phyloP scores from a whole-genome alignment of 2,113 vertebrate genomes.

The Microtus montanus region DNA sequence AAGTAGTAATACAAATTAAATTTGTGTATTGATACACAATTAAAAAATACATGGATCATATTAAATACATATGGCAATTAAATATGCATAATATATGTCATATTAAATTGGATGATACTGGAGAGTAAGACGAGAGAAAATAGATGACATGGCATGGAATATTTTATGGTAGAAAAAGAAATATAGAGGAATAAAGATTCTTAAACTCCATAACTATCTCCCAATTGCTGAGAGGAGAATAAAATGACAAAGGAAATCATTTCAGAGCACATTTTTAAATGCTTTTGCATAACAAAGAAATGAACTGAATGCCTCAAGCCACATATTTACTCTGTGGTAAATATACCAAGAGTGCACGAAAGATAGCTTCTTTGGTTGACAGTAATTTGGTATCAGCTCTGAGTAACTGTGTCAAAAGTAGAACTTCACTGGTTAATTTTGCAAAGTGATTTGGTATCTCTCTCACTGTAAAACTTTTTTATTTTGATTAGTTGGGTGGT shows the following conservation, averaged over 20 bases:
- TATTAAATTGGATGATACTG: not conserved
- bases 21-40: not conserved
- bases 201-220: not conserved
- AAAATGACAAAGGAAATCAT: not conserved
- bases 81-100: not conserved
- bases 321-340: not conserved
- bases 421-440: not conserved
- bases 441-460: slow-evolving; percentile 17
- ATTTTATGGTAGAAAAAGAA: not conserved
- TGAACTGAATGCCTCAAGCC: not conserved
- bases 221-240: not conserved
- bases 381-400: not conserved
- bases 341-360: not conserved
- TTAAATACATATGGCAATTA: not conserved
- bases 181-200: not conserved
- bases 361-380: not conserved
- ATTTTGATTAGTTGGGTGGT: slow-evolving; percentile 26
- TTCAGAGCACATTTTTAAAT: not conserved
- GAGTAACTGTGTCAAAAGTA: not conserved
- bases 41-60: not conserved
- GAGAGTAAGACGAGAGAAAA: not conserved
- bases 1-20: not conserved
- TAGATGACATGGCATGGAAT: not conserved
- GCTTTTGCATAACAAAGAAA: not conserved
- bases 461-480: slow-evolving; percentile 52